A percentile compares a stretch with the other conserved stretches of the same genome.
Conservation (phyloP, 2,888 invertebrate species). For the Agrilus cyanescens region DNA sequence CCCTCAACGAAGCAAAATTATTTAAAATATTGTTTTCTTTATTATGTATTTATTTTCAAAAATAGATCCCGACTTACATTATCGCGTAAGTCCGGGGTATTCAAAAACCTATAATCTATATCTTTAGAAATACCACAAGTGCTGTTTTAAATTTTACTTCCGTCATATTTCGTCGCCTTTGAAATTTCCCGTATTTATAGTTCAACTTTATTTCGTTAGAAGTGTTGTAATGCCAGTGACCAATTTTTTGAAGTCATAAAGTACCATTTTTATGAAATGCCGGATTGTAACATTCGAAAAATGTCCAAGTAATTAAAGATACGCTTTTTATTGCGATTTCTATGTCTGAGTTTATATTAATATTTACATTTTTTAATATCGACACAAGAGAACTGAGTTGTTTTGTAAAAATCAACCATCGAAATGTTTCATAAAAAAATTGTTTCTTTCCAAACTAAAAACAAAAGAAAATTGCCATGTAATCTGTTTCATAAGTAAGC, state of each 20-base stretch:
- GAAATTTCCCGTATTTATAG: slow-evolving; percentile 25
- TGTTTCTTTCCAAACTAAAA: slow-evolving; percentile 15
- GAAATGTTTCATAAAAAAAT: slow-evolving; percentile 26
- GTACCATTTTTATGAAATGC: slow-evolving; percentile 42
- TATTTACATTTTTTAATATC: slow-evolving; percentile 29
- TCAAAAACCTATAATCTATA: too few relatives aligned
- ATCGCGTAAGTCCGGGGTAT: too few relatives aligned
- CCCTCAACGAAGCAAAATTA: too few relatives aligned
- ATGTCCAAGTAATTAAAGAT: slow-evolving; percentile 19
- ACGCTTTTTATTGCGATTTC: slow-evolving; percentile 26
- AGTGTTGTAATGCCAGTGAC: slow-evolving; percentile 32
- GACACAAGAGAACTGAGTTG: slow-evolving; percentile 20
- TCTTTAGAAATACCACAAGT: slow-evolving; percentile 44
- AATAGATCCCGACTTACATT: too few relatives aligned
- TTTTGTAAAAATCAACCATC: slow-evolving; percentile 34
- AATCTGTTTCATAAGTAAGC: neutral
- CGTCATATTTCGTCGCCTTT: slow-evolving; percentile 40
- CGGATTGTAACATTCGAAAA: slow-evolving; percentile 44
- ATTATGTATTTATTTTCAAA: too few relatives aligned
- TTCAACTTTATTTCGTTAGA: too few relatives aligned
- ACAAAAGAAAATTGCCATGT: neutral
- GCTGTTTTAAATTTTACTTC: slow-evolving; percentile 44
- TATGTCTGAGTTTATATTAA: slow-evolving; percentile 40
- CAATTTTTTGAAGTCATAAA: slow-evolving; percentile 38
- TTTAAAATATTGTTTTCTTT: too few relatives aligned